Evolutionary conservation across 2,797 vertebrate genomes (phyloP), one percentile per base, ranked within the genome.

Genomic region (Luscinia megarhynchos): DNA sequence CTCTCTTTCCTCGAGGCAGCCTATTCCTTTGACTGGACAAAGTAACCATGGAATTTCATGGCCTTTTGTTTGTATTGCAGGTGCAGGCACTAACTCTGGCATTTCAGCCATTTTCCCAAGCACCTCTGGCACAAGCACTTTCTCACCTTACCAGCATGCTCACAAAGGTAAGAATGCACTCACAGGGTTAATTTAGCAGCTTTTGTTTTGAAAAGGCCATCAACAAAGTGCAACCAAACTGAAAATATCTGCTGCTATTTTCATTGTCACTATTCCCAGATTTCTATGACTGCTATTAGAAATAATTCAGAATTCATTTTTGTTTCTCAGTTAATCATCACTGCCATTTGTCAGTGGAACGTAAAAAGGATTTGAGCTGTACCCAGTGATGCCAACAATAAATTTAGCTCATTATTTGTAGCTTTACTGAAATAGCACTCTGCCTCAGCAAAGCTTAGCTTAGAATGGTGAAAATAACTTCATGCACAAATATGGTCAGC

Each of bases 131-230:
- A 98, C 98, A 62, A 99, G 98, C 97, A 99, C 99, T 29, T 98
- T 98, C 18, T 98, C 98, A 0, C 97, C 98, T 24, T 98, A 99
- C 84, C 99, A 99, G 89, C 98, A 98, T 8, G 97, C 97, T 80
- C 98, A 98, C 80, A 99, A 99, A 99, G 99, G 99, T 99, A 97
- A 83, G 95, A 69, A 69, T 64, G 29, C n/a, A 22, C 23, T 30
- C 26, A 36, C 46, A 27, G 18, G 11, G 62, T 77, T 68, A 61
- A 51, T 59, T 87, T 17, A 63, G 48, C 53, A 43, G 45, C 46
- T 46, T 27, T 57, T 16, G 16, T 45, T 77, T 83, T 69, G 41
- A 32, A 90, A 93, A 70, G 2, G 51, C 8, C 30, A 63, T 34
- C 53, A 22, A 23, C 21, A 20, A 61, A 74, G 32, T 53, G 32